Evolutionary conservation across 1,140 invertebrate species (phyloP).

Genomic region (Venustaconcha ellipsiformis): DNA sequence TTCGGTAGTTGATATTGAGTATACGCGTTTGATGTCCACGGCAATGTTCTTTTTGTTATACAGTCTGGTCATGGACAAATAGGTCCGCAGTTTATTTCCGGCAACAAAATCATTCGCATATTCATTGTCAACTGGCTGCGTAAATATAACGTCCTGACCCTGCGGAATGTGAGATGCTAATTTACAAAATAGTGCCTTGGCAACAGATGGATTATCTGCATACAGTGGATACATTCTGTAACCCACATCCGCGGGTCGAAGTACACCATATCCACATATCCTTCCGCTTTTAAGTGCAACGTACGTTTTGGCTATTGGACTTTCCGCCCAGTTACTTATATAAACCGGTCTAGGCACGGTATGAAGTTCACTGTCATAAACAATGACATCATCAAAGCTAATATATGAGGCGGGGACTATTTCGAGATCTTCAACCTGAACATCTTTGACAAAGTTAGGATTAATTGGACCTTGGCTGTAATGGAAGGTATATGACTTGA

Average conservation of each 20-base stretch:
- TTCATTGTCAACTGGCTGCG: slow-evolving; percentile 44
- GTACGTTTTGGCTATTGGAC: slow-evolving; percentile 29
- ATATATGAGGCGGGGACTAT: slow-evolving; percentile 35
- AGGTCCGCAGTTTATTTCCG: slow-evolving; percentile 38
- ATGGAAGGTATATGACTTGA: slow-evolving; percentile 44
- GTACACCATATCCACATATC: slow-evolving; percentile 41
- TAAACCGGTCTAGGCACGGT: slow-evolving; percentile 42
- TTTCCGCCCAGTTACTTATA: slow-evolving; percentile 40
- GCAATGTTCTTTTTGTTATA: slow-evolving; percentile 46
- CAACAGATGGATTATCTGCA: slow-evolving; percentile 36
- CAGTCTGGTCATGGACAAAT: slow-evolving; percentile 47
- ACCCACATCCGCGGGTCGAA: slow-evolving; percentile 38
- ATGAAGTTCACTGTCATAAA: slow-evolving; percentile 43
- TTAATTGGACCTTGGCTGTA: slow-evolving; percentile 45
- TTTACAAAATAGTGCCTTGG: slow-evolving; percentile 41
- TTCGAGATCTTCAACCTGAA: slow-evolving; percentile 34
- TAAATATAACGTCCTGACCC: slow-evolving; percentile 41
- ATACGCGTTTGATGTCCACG: slow-evolving; percentile 34
- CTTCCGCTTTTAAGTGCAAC: slow-evolving; percentile 40
- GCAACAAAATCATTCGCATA: slow-evolving; percentile 35
- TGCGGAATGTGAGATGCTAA: slow-evolving; percentile 35
- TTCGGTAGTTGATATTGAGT: slow-evolving; percentile 35
- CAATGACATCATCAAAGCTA: slow-evolving; percentile 39
- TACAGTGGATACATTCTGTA: slow-evolving; percentile 44
- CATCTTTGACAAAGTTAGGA: slow-evolving; percentile 31